Evolutionary conservation across 2,113 vertebrate species (phyloP).

Genomic region (Halcyon senegalensis): DNA sequence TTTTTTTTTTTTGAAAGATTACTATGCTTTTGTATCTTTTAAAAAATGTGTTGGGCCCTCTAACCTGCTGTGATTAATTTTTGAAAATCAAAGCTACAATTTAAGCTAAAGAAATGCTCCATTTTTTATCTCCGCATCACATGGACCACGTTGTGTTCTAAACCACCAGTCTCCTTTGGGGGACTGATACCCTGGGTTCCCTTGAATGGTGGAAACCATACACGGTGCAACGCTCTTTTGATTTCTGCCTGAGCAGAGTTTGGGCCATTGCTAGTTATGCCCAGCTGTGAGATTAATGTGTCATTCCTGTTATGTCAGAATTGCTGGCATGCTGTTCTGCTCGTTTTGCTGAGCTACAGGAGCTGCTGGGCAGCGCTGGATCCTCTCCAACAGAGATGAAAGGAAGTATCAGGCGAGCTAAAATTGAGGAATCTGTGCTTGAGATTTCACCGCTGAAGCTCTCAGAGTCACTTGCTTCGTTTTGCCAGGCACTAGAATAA

Average conservation of each 20-base stretch:
- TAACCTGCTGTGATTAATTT: constrained; percentile 53
- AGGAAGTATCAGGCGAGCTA: background rate
- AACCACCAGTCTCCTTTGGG: background rate
- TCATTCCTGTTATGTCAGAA: constrained; percentile 49
- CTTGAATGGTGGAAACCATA: background rate
- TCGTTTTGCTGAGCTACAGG: constrained; percentile 28
- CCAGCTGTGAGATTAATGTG: constrained; percentile 71
- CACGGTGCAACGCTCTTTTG: background rate
- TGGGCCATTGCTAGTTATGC: background rate
- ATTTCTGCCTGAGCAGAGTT: background rate
- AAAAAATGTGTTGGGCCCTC: background rate
- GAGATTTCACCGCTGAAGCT: background rate
- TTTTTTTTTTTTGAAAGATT: background rate
- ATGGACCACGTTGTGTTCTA: background rate
- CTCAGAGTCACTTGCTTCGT: background rate
- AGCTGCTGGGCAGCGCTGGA: constrained; percentile 38
- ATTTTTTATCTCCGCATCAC: background rate
- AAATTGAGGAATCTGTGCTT: background rate
- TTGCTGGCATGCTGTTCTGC: constrained; percentile 28
- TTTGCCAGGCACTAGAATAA: background rate
- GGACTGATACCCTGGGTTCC: background rate
- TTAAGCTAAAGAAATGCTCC: background rate
- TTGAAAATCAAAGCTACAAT: constrained; percentile 41
- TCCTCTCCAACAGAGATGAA: background rate
- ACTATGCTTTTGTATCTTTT: background rate